These are phyloP conservation scores for Dynastes hyllus DNA, from an alignment of 2,888 invertebrate species.

Conservation along the genomic window DNA sequence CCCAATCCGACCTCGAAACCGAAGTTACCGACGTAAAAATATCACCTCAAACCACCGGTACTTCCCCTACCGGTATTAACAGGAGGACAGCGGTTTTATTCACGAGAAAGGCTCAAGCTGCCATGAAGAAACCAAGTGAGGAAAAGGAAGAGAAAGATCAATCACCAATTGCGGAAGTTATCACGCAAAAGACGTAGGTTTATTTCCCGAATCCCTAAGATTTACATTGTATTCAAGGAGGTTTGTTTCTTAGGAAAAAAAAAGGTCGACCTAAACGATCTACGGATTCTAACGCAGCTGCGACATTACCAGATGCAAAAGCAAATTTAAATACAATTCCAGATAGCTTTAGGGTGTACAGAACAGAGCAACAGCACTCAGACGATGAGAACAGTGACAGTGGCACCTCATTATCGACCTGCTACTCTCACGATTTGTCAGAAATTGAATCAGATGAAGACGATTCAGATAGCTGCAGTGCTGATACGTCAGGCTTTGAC, in stretches of 20 bases:
- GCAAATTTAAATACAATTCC: slow-evolving; percentile 65
- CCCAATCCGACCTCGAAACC: slow-evolving; percentile 67
- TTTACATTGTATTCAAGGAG: background rate
- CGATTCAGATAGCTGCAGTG: slow-evolving; percentile 56
- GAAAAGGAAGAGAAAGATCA: slow-evolving; percentile 68
- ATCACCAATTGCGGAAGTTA: slow-evolving; percentile 68
- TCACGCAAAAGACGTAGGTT: slow-evolving; percentile 42
- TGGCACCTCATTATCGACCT: slow-evolving; percentile 71
- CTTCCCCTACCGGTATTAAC: slow-evolving; percentile 77
- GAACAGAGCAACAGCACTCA: slow-evolving; percentile 69
- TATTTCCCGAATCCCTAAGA: background rate
- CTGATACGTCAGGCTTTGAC: slow-evolving; percentile 42
- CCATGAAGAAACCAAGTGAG: slow-evolving; percentile 72
- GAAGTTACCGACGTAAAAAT: slow-evolving; percentile 62
- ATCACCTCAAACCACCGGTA: slow-evolving; percentile 58
- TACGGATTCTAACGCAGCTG: slow-evolving; percentile 55
- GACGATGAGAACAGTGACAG: slow-evolving; percentile 69
- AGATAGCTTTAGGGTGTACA: slow-evolving; percentile 74
- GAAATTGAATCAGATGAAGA: slow-evolving; percentile 68
- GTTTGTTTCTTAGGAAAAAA: slow-evolving; percentile 59
- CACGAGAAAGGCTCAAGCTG: slow-evolving; percentile 81
- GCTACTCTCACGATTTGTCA: slow-evolving; percentile 70
- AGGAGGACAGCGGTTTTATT: slow-evolving; percentile 85
- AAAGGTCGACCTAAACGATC: slow-evolving; percentile 68
- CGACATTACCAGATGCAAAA: slow-evolving; percentile 49